phyloP scores from a whole-genome alignment of 2,113 vertebrate species.

The Cygnus buccinator region DNA sequence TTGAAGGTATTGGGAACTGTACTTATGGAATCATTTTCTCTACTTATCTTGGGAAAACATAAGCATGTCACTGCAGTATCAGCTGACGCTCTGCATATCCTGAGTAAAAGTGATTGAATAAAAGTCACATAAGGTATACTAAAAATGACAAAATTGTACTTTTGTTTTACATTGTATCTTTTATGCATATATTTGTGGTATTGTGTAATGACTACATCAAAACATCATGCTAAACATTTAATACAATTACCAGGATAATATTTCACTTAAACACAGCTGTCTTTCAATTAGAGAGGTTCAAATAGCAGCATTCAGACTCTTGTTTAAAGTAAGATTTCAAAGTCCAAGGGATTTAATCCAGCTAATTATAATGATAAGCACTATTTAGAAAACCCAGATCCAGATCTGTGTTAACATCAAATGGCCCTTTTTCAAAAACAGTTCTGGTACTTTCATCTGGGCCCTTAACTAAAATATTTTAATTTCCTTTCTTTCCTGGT shows the following conservation, averaged over 20 bases:
- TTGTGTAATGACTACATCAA: background rate
- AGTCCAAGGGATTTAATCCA: background rate
- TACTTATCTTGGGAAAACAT: background rate
- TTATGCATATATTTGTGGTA: background rate
- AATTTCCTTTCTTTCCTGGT: background rate
- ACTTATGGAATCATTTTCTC: background rate
- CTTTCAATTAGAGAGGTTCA: background rate
- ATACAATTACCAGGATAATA: background rate
- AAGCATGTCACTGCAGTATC: background rate
- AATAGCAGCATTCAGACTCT: background rate
- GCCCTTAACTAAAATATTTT: background rate
- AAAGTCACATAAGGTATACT: background rate
- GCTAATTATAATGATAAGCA: background rate
- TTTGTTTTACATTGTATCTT: background rate
- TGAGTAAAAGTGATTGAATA: background rate
- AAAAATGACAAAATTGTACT: background rate
- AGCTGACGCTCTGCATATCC: background rate
- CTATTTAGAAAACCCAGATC: conserved; percentile 2
- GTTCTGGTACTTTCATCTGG: background rate
- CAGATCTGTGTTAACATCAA: background rate
- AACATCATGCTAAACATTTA: background rate
- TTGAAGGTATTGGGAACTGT: background rate
- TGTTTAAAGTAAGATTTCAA: background rate
- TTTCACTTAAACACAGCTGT: background rate
- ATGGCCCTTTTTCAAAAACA: background rate